phyloP scores from a whole-genome alignment of 2,888 invertebrate species.

The Microctonus brassicae region DNA sequence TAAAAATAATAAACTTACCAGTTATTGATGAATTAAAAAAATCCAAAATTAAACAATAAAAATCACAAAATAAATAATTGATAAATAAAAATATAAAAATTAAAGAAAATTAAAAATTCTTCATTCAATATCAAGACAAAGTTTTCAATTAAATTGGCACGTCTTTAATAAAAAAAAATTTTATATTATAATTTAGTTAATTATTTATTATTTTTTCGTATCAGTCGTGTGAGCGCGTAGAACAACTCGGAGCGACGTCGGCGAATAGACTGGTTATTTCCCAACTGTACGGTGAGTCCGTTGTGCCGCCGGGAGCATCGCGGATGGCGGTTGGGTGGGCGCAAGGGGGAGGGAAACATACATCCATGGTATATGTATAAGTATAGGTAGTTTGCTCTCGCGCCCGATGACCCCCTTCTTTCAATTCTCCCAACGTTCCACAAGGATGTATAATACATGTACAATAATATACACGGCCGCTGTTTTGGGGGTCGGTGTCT shows the following conservation, averaged over 20 bases:
- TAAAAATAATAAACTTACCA: too few relatives aligned
- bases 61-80: too few relatives aligned
- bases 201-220: not conserved
- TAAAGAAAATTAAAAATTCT: too few relatives aligned
- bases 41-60: too few relatives aligned
- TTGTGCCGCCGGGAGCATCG: conserved; percentile 9
- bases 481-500: not conserved
- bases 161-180: not conserved
- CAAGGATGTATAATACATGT: conserved; percentile 35
- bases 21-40: too few relatives aligned
- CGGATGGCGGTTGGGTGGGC: conserved; percentile 22
- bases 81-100: too few relatives aligned
- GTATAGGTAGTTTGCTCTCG: conserved; percentile 29
- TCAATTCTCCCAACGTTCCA: conserved; percentile 22
- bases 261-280: conserved; percentile 30
- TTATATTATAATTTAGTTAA: not conserved
- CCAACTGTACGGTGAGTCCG: conserved; percentile 19
- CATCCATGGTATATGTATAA: conserved; percentile 9
- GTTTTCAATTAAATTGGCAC: too few relatives aligned
- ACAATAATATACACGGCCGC: conserved; percentile 13
- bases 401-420: conserved; percentile 47
- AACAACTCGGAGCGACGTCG: conserved; percentile 26
- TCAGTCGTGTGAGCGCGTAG: conserved; percentile 1
- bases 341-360: conserved; percentile 32
- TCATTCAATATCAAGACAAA: too few relatives aligned